Evolutionary conservation across 2,888 invertebrate genomes (phyloP), one percentile per base, ranked within the genome.

Genomic region (Scrobipalpa costella): DNA sequence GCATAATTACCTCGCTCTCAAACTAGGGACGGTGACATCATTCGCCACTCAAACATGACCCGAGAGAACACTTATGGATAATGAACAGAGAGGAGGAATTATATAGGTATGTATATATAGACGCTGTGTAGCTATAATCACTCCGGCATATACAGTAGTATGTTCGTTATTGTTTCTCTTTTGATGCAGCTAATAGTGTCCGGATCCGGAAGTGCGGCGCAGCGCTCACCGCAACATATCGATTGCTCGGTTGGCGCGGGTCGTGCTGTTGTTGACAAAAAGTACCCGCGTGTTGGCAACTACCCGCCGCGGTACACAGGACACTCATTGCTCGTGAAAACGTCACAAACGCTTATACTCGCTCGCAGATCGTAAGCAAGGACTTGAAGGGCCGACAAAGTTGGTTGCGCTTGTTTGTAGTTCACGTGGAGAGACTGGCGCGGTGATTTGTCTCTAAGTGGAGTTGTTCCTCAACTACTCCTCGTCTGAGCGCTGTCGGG

Each of bases 191-290:
- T 17, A 49, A 49, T 47, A 47, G 47, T 49, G 49, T 49, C 19
- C n/a, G n/a, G 52, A n/a, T 13, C 2, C 2, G 47, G 2, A 7
- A 7, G 47, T 17, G 47, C 13, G 52, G 27, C 19, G 52, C 19
- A 13, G 52, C 27, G 27, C 52, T 55, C 52, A 55, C 52, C 52
- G 52, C 52, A 55, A 55, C 52, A 27, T 27, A 55, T 55, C 33
- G 52, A 55, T 55, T 55, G 52, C 52, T 19, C 27, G 52, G 27
- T 47, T 7, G 21, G 17, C 13, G 27, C 13, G 19, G 27, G 7
- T 55, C 33, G 27, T 11, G n/a, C 21, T 33, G 33, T 21, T 33
- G 33, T 1, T 21, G 11, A 13, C n/a, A n/a, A n/a, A n/a, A n/a
- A n/a, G n/a, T n/a, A n/a, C 7, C 21, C 27, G 19, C 21, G 2